A percentile compares a stretch with the other conserved stretches of the same genome.
phyloP scores from a whole-genome alignment of 23 tunicate species.

The Botrylloides violaceus region DNA sequence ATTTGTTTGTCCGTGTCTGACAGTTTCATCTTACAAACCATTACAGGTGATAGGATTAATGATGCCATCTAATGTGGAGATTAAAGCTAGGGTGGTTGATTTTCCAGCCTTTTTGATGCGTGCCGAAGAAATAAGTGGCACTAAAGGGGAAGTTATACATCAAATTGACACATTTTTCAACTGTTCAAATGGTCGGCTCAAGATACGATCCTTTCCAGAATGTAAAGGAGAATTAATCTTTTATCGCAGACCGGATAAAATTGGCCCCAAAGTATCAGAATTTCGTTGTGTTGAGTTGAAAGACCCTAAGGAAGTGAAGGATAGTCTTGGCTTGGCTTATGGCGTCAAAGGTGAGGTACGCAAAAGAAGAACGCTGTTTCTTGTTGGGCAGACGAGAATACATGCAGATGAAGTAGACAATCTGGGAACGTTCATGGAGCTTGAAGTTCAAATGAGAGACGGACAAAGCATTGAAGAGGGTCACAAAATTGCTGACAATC shows the following conservation, averaged over 20 bases:
- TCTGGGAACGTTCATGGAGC: slow-evolving; percentile 81
- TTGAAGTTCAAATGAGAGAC: slow-evolving; percentile 42
- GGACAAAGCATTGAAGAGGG: slow-evolving; percentile 68
- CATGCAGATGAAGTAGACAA: slow-evolving; percentile 73
- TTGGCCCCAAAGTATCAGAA: slow-evolving; percentile 79
- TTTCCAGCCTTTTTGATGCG: slow-evolving; percentile 30
- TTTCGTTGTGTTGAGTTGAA: slow-evolving; percentile 25
- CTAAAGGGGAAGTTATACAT: slow-evolving; percentile 23
- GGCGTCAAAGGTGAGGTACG: slow-evolving; percentile 61
- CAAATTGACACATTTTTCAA: slow-evolving; percentile 73
- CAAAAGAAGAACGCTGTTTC: slow-evolving; percentile 53
- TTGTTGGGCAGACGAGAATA: slow-evolving; percentile 75
- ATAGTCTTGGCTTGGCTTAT: slow-evolving; percentile 17
- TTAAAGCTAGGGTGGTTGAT: slow-evolving; percentile 54
- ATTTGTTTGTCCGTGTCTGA: too few relatives aligned
- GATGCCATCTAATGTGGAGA: slow-evolving; percentile 87
- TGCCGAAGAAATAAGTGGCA: slow-evolving; percentile 26
- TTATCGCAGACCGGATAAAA: slow-evolving; percentile 56
- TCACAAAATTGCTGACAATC: slow-evolving; percentile 48
- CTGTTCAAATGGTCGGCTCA: slow-evolving; percentile 59
- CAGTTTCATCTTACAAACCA: too few relatives aligned
- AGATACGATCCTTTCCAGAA: slow-evolving; percentile 26
- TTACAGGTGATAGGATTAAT: background rate
- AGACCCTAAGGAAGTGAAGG: slow-evolving; percentile 36
- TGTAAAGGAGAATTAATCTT: slow-evolving; percentile 39